These are phyloP conservation scores for Lymantria dispar DNA, from an alignment of 2,888 invertebrate genomes.

Conservation along the genomic window DNA sequence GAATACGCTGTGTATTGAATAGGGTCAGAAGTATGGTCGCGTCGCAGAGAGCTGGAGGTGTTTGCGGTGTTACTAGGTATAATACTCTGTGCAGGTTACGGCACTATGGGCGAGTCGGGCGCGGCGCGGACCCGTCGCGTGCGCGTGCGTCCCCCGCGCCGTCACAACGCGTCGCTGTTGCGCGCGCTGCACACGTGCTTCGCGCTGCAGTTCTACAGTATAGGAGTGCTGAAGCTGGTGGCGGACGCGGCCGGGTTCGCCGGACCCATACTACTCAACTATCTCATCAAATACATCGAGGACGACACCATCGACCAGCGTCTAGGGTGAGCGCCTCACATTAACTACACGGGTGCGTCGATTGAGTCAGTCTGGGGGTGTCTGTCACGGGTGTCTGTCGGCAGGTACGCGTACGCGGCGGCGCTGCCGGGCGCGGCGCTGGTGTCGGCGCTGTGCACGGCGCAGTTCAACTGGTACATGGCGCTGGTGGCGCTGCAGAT, in stretches of 20 bases:
- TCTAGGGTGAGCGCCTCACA: slow-evolving; percentile 84
- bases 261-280: slow-evolving; percentile 93
- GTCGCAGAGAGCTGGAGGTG: too few relatives aligned
- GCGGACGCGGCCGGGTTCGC: slow-evolving; percentile 93
- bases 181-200: slow-evolving; percentile 88
- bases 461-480: slow-evolving; percentile 96
- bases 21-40: too few relatives aligned
- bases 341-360: too few relatives aligned
- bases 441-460: slow-evolving; percentile 86
- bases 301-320: slow-evolving; percentile 85
- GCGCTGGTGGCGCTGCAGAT: slow-evolving; percentile 92
- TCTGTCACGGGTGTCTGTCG: neutral
- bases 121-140: slow-evolving; percentile 65
- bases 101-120: slow-evolving; percentile 56
- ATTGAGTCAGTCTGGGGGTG: too few relatives aligned
- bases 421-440: slow-evolving; percentile 76
- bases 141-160: slow-evolving; percentile 51
- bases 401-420: slow-evolving; percentile 70
- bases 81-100: slow-evolving; percentile 56
- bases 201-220: slow-evolving; percentile 91
- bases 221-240: slow-evolving; percentile 91
- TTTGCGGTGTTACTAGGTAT: too few relatives aligned
- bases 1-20: too few relatives aligned
- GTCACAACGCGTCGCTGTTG: slow-evolving; percentile 82
- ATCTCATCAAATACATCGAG: slow-evolving; percentile 90